Base-by-base conservation (phyloP, 2,113 vertebrate genomes). In the Clarias magur region DNA sequence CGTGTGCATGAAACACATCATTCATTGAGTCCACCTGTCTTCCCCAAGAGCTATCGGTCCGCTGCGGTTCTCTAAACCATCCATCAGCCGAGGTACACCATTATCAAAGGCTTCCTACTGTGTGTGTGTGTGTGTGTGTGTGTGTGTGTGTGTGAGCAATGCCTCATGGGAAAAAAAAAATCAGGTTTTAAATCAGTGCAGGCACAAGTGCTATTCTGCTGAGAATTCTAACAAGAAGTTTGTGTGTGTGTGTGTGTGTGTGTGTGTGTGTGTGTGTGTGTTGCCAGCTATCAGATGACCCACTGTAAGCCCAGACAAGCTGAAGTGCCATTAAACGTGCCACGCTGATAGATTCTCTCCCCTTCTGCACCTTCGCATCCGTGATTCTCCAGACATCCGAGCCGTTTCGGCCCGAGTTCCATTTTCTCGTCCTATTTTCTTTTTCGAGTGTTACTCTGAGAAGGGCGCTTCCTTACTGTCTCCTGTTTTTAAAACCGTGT, bases 11-110 rank as follows among this genome's bases (percentile, higher is more conserved):
- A 65, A 84, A 84, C 82, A 21, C 80, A 82, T 87, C 57, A 42
- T 70, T 82, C 56, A 82, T 34, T 10, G 68, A 62, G 57, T 82
- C 68, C 59, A 30, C 79, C 79, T 72, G 65, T 87, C 79, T 87
- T 82, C 80, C 38, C 7, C 38, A 87, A 87, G 70, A 87, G 60
- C 80, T 78, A 87, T 67, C 80, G 72, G 80, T 67, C 86, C 30
- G 25, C 57, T 19, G 42, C 21, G 27, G 19, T 63, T 78, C 80
- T 65, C 59, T 4, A 7, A 83, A 53, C 86, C 86, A 87, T 87
- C 80, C 80, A 87, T 87, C 86, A 87, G n/a, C 13, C n/a, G 19
- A 65, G 80, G 57, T 78, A 76, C 86, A 17, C 57, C 48, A 81
- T 82, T 25, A 75, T 27, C 85, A 72, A 56, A 56, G 38, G 65